These are phyloP conservation scores for Oreohelix idahoensis DNA, from an alignment of 1,140 invertebrate genomes.

Conservation along the genomic window DNA sequence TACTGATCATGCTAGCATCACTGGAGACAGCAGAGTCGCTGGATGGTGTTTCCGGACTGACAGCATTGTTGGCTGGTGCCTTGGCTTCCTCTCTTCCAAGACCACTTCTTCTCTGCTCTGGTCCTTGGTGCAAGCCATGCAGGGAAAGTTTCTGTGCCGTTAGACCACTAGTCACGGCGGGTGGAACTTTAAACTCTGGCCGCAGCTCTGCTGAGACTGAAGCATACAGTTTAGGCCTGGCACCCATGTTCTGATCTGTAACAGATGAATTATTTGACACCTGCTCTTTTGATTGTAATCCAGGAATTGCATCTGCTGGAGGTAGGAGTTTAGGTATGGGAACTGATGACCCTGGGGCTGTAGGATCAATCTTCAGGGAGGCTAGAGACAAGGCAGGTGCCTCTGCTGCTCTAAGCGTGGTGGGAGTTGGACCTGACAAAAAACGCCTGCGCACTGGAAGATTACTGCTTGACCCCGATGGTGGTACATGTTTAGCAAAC, in stretches of 20 bases:
- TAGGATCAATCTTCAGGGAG: constrained; percentile 40
- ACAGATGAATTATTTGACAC: neutral
- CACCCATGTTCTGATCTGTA: constrained; percentile 12
- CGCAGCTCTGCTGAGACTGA: neutral
- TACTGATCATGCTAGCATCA: constrained; percentile 40
- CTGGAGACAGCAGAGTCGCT: constrained; percentile 29
- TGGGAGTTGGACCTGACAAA: constrained; percentile 55
- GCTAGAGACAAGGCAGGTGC: constrained; percentile 62
- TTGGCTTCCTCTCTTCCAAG: neutral
- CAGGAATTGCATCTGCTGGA: constrained; percentile 33
- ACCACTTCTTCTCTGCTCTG: neutral
- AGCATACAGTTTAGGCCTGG: constrained; percentile 27
- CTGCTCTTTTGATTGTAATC: constrained; percentile 36
- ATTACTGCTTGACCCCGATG: neutral
- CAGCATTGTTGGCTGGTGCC: neutral
- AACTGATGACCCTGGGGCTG: constrained; percentile 55
- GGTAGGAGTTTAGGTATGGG: constrained; percentile 31
- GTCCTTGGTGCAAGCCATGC: constrained; percentile 21
- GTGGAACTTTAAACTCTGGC: neutral
- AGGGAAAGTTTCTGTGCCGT: constrained; percentile 25
- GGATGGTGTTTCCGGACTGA: constrained; percentile 37
- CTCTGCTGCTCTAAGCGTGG: constrained; percentile 56
- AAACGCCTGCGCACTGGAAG: constrained; percentile 48
- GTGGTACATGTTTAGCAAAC: constrained; percentile 15
- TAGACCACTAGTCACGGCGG: neutral